Evolutionary conservation across 2,888 invertebrate species (phyloP).

Genomic region (Andrena bucephala): DNA sequence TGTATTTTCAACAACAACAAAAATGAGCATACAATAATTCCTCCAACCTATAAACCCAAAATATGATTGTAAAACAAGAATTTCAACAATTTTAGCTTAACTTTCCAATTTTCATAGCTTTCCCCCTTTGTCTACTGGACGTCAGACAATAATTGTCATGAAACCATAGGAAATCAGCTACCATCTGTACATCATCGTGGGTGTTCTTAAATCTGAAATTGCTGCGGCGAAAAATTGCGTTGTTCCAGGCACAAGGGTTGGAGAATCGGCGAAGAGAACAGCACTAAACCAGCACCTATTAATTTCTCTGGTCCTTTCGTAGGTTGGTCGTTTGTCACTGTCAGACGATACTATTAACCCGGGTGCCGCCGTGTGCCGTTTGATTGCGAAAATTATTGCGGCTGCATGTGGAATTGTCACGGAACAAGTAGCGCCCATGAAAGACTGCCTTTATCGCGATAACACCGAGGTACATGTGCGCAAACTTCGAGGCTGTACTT

Average conservation of each 20-base stretch:
- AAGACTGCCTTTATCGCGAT: constrained; percentile 41
- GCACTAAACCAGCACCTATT: constrained; percentile 41
- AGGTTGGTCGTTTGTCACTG: constrained; percentile 60
- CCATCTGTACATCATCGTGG: neutral
- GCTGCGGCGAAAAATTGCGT: constrained; percentile 11
- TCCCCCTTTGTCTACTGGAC: too few relatives aligned
- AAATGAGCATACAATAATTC: too few relatives aligned
- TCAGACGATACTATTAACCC: constrained; percentile 64
- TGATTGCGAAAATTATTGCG: constrained; percentile 64
- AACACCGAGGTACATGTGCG: constrained; percentile 1
- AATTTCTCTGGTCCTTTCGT: constrained; percentile 54
- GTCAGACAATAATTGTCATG: too few relatives aligned
- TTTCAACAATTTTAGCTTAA: too few relatives aligned
- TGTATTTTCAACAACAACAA: too few relatives aligned
- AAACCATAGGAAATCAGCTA: neutral
- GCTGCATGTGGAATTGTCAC: constrained; percentile 57
- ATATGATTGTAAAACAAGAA: too few relatives aligned
- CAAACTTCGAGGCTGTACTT: neutral
- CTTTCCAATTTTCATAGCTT: too few relatives aligned
- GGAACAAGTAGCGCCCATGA: constrained; percentile 45
- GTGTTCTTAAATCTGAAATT: constrained; percentile 34
- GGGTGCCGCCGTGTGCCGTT: constrained; percentile 51
- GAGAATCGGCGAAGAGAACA: constrained; percentile 12
- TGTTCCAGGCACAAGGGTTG: neutral
- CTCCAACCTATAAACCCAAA: too few relatives aligned